These are phyloP conservation scores for Myotis yumanensis DNA, from an alignment of 2,113 vertebrate genomes.

Conservation along the genomic window DNA sequence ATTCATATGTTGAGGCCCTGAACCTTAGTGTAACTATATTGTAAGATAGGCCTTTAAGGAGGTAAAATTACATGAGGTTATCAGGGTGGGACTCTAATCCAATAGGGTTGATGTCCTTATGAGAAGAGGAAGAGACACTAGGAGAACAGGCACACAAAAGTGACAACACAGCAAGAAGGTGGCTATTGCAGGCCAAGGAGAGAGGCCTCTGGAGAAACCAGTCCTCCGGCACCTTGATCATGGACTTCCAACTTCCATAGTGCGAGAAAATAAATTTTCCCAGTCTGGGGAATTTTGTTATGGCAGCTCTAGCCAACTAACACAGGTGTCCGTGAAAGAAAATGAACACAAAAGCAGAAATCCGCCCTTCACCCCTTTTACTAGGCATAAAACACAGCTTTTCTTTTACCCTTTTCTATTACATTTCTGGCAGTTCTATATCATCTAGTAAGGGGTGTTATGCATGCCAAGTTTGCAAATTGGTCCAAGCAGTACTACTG, in stretches of 20 bases:
- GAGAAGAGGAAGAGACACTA: background rate
- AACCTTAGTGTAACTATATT: background rate
- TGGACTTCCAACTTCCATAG: background rate
- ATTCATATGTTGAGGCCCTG: background rate
- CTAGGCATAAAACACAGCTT: background rate
- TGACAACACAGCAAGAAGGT: background rate
- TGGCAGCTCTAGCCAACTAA: background rate
- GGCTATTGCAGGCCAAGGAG: background rate
- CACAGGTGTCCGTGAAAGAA: background rate
- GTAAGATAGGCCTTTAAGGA: background rate
- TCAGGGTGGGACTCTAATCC: background rate
- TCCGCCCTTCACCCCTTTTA: background rate
- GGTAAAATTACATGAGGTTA: background rate
- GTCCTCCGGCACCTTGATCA: background rate
- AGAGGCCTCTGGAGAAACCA: background rate
- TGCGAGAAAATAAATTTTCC: background rate
- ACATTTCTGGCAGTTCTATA: background rate
- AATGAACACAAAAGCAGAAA: background rate
- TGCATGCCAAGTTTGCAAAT: background rate
- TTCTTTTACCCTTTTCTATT: background rate
- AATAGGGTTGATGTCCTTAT: background rate
- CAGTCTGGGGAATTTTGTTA: background rate
- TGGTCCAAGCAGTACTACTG: background rate
- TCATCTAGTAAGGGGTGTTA: background rate
- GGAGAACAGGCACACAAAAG: background rate